phyloP scores from a whole-genome alignment of 1,140 invertebrate species.

The Brachionus calyciflorus region DNA sequence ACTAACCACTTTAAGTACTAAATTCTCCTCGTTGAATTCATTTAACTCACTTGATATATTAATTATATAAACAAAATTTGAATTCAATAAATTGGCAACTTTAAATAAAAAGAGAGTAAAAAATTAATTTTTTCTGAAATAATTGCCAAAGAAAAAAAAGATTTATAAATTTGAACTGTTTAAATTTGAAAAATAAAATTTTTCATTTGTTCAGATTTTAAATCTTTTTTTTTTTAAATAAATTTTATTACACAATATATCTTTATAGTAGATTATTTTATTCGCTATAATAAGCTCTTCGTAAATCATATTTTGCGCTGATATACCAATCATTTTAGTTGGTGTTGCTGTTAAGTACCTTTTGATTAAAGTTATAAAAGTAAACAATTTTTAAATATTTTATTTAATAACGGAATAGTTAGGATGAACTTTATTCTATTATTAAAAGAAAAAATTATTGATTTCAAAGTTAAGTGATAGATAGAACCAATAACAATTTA shows the following conservation, averaged over 20 bases:
- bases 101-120: neutral
- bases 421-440: too few relatives aligned
- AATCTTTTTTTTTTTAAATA: too few relatives aligned
- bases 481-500: too few relatives aligned
- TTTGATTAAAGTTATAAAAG: neutral
- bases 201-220: too few relatives aligned
- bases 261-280: neutral
- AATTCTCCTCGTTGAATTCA: neutral
- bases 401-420: too few relatives aligned
- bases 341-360: neutral
- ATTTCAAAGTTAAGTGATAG: too few relatives aligned
- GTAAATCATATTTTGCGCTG: conserved; percentile 11
- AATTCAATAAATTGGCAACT: conserved; percentile 16
- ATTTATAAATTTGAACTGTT: neutral
- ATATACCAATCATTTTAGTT: conserved; percentile 20
- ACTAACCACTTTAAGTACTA: neutral
- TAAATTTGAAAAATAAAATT: neutral
- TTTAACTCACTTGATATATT: neutral
- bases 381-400: neutral
- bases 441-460: too few relatives aligned
- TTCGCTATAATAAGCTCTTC: conserved; percentile 1
- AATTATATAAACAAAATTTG: conserved; percentile 27
- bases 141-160: too few relatives aligned
- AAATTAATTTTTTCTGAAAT: too few relatives aligned
- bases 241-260: conserved; percentile 17